Evolutionary conservation across 2,888 invertebrate species (phyloP), one percentile per base, ranked within the genome.

Genomic region (Noctua fimbriata): DNA sequence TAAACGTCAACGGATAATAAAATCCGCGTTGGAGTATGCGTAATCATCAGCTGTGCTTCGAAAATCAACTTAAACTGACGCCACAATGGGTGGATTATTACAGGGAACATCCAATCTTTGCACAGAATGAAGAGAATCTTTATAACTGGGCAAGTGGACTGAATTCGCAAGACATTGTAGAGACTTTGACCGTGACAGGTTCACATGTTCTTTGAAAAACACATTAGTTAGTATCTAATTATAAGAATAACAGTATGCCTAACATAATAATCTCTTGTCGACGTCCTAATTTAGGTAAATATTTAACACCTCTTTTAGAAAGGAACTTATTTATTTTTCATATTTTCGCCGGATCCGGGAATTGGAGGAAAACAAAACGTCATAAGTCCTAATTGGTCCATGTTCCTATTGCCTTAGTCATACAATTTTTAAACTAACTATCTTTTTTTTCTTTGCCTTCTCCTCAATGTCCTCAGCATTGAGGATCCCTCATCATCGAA

Each of bases 1-100:
- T 85, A 79, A 76, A 79, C 72, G 74, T 83, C 85, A 75, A 70
- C 60, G 49, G 52, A 72, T 58, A 60, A 73, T 73, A 70, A 75
- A 79, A 79, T 79, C 69, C 70, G 73, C 63, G 67, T 76, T 55
- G 73, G n/a, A 73, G n/a, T 47, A 52, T 69, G 28, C 72, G 84
- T 21, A 73, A 72, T 73, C 79, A 75, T 74, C 65, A 75, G 44
- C 12, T 60, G 65, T 74, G 16, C 16, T 21, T 80, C 58, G 32
- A 76, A 73, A 73, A 47, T 66, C 49, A 71, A 82, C 82, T 66
- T 74, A 60, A 65, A 84, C 65, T 67, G 85, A 77, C 81, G 77
- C 52, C 52, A 74, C 84, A 84, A 84, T 77, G 63, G 71, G 21
- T 73, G 10, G 32, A 58, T 49, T 85, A 77, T 81, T 66, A 85